Evolutionary conservation across 2,888 invertebrate genomes (phyloP).

Genomic region (Byasa hedistus): DNA sequence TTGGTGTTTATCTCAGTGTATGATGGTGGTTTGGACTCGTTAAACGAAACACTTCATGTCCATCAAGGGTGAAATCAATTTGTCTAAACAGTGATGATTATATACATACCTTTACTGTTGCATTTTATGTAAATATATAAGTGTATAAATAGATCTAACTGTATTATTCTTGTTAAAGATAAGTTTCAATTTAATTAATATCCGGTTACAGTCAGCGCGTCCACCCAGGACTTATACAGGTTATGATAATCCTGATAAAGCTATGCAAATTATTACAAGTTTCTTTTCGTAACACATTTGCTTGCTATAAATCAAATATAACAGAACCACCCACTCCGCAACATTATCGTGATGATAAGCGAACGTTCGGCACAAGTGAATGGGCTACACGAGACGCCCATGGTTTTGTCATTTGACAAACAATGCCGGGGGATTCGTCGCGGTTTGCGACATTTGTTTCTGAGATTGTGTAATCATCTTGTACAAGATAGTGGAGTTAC

Average conservation of each 20-base stretch:
- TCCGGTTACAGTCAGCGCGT: too few relatives aligned
- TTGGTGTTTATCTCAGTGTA: conserved; percentile 20
- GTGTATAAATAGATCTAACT: too few relatives aligned
- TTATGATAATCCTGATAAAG: neutral
- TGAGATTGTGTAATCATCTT: conserved; percentile 51
- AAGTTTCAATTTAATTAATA: too few relatives aligned
- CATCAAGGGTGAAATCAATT: conserved; percentile 2
- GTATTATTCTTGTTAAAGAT: too few relatives aligned
- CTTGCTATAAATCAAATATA: conserved; percentile 16
- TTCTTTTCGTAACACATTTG: conserved; percentile 17
- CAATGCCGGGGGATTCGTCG: conserved; percentile 57
- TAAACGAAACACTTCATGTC: conserved; percentile 13
- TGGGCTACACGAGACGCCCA: conserved; percentile 40
- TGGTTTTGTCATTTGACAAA: conserved; percentile 56
- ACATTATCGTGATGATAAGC: conserved; percentile 33
- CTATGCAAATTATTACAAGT: neutral
- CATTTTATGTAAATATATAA: too few relatives aligned
- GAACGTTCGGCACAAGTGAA: conserved; percentile 36
- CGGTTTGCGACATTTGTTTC: conserved; percentile 55
- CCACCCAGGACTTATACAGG: too few relatives aligned
- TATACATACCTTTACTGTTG: too few relatives aligned
- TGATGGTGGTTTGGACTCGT: conserved; percentile 15
- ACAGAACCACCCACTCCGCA: conserved; percentile 14
- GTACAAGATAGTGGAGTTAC: conserved; percentile 45
- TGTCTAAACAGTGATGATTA: too few relatives aligned